Conservation (phyloP, 2,113 vertebrate species). For the Pontoporia blainvillei region DNA sequence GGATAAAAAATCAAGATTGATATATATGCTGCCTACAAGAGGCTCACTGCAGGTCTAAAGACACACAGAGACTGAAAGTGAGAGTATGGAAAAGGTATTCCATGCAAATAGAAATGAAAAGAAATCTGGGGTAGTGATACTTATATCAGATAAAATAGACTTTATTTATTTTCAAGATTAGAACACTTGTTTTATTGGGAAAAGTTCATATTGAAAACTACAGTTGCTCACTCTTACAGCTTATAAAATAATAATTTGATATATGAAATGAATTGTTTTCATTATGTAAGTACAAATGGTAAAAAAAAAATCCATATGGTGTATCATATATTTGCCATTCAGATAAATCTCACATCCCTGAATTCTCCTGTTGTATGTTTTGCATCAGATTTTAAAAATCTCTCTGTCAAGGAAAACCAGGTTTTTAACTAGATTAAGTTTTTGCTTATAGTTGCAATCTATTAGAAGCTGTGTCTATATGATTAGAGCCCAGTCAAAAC, state of each 20-base stretch:
- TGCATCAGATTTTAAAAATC: neutral
- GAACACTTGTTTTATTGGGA: slow-evolving; percentile 75
- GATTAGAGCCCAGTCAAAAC: neutral
- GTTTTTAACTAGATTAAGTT: slow-evolving; percentile 28
- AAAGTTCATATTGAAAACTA: slow-evolving; percentile 56
- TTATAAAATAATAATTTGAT: slow-evolving; percentile 56
- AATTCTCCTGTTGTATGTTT: neutral
- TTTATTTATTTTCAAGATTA: neutral
- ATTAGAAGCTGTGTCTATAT: slow-evolving; percentile 11
- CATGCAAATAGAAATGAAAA: neutral
- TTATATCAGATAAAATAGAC: neutral
- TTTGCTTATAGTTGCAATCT: slow-evolving; percentile 17
- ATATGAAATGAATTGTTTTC: slow-evolving; percentile 50
- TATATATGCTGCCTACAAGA: neutral
- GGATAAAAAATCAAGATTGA: neutral
- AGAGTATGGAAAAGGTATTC: neutral
- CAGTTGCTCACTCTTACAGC: slow-evolving; percentile 31
- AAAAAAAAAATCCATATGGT: slow-evolving; percentile 39
- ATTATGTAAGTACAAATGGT: slow-evolving; percentile 53
- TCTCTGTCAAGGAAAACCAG: slow-evolving; percentile 38
- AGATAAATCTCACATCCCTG: neutral
- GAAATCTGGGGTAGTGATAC: rapidly evolving
- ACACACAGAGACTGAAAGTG: neutral
- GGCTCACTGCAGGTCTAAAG: neutral
- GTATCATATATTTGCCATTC: neutral